These are phyloP conservation scores for Lanius collurio DNA, from an alignment of 2,113 vertebrate species.

Conservation along the genomic window DNA sequence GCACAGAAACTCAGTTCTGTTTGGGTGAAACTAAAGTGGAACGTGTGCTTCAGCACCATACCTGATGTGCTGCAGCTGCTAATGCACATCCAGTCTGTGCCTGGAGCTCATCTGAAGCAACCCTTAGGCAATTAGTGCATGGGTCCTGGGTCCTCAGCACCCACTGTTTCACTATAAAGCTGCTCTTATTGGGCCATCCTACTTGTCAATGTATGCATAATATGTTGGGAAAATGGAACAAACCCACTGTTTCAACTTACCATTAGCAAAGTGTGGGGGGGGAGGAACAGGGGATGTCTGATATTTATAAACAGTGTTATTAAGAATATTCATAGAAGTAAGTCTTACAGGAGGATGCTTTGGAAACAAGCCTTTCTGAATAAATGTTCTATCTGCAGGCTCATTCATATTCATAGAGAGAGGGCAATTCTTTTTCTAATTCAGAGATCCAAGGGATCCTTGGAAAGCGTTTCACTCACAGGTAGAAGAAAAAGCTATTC, in stretches of 20 bases:
- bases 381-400: not conserved
- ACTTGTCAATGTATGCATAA: not conserved
- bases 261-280: not conserved
- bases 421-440: not conserved
- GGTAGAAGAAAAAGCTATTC: not conserved
- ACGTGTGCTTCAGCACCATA: not conserved
- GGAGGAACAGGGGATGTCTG: not conserved
- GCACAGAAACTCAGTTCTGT: not conserved
- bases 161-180: not conserved
- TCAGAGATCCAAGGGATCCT: not conserved
- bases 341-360: not conserved
- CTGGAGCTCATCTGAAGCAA: not conserved
- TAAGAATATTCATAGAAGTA: not conserved
- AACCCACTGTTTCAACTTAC: not conserved
- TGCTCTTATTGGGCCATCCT: not conserved
- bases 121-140: accelerated
- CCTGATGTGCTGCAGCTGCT: not conserved
- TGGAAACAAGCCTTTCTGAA: not conserved
- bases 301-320: not conserved
- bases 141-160: not conserved
- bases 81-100: accelerated
- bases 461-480: not conserved
- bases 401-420: not conserved
- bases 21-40: not conserved
- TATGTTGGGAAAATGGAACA: not conserved